Conservation (phyloP, 2,113 vertebrate species). For the Calyptomena viridis region DNA sequence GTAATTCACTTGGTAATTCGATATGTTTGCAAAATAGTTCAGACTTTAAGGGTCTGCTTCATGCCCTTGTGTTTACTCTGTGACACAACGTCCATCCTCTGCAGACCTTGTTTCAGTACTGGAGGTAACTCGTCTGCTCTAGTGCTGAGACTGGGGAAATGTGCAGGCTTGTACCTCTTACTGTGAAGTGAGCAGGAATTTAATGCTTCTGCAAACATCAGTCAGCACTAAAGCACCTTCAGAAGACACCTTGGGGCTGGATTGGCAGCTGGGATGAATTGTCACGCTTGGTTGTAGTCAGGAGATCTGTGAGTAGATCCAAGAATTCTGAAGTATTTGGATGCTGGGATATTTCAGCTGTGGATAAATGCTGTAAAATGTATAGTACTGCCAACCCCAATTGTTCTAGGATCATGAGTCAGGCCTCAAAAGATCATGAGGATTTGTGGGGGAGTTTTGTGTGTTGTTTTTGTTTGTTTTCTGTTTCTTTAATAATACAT, state of each 20-base stretch:
- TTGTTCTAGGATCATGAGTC: constrained; percentile 59
- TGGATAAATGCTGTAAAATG: constrained; percentile 52
- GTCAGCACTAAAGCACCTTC: constrained; percentile 8
- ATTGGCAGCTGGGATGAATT: constrained; percentile 41
- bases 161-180: background rate
- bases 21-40: background rate
- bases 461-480: constrained; percentile 50
- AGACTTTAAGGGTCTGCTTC: background rate
- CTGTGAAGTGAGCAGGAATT: background rate
- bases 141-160: background rate
- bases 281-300: constrained; percentile 31
- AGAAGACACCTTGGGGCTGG: constrained; percentile 43
- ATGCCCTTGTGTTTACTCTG: background rate
- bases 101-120: background rate
- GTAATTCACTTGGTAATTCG: background rate
- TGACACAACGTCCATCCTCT: background rate
- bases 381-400: constrained; percentile 30
- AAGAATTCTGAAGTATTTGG: constrained; percentile 37
- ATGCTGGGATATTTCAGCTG: constrained; percentile 38
- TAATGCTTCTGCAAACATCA: constrained; percentile 34
- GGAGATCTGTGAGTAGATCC: constrained; percentile 1
- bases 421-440: constrained; percentile 47
- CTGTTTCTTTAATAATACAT: constrained; percentile 59
- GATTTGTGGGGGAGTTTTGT: background rate
- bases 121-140: background rate